phyloP scores from a whole-genome alignment of 2,888 invertebrate species.

The Chymomyza procnemis region DNA sequence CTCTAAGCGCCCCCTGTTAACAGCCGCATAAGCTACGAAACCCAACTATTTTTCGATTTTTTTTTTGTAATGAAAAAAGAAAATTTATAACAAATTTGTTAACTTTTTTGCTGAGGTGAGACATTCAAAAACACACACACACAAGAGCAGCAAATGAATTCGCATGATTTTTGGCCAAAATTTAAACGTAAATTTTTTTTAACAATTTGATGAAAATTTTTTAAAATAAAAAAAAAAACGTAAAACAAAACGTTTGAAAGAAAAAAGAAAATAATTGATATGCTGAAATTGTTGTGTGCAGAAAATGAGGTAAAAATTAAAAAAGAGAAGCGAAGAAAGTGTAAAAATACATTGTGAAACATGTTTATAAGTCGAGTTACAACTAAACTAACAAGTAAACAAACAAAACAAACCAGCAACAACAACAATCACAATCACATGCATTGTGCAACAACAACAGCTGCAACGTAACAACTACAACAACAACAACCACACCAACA shows the following conservation, averaged over 20 bases:
- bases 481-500: conserved; percentile 34
- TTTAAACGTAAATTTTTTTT: conserved; percentile 19
- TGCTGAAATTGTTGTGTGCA: conserved; percentile 77
- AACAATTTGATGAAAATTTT: conserved; percentile 8
- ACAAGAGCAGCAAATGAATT: conserved; percentile 73
- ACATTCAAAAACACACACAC: conserved; percentile 78
- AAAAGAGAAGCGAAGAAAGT: background rate
- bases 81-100: conserved; percentile 27
- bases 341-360: conserved; percentile 73
- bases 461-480: conserved; percentile 28
- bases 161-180: conserved; percentile 40
- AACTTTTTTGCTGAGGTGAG: conserved; percentile 78
- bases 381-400: conserved; percentile 30
- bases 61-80: conserved; percentile 11
- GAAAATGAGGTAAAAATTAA: conserved; percentile 78
- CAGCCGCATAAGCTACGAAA: conserved; percentile 20
- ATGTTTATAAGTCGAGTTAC: conserved; percentile 72
- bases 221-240: conserved; percentile 27
- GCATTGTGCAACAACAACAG: conserved; percentile 22
- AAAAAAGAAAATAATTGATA: conserved; percentile 43
- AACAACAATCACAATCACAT: conserved; percentile 28
- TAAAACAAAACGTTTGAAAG: conserved; percentile 36
- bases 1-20: background rate
- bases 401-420: conserved; percentile 35
- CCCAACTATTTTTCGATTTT: too few species aligned